Percentiles rank a stretch among this genome's conserved stretches.
Evolutionary conservation across 2,888 invertebrate genomes (phyloP).

Genomic region (Lamproptera curius): DNA sequence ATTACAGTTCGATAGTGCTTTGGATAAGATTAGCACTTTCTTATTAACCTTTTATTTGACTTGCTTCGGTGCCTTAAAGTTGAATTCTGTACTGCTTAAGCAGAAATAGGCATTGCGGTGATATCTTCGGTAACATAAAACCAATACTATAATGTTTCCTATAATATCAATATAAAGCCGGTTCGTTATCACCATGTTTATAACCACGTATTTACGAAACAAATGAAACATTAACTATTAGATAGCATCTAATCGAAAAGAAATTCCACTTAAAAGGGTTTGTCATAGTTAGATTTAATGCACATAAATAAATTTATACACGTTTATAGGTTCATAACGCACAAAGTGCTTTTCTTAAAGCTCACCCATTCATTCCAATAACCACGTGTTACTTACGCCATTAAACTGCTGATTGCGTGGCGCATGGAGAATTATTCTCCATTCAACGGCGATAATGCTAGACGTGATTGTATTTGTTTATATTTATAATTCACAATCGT

Average conservation of each 20-base stretch:
- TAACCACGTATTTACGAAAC: too few species aligned
- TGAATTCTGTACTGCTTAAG: too few species aligned
- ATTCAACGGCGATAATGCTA: conserved; percentile 23
- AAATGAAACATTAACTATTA: too few species aligned
- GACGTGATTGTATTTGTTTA: conserved; percentile 23
- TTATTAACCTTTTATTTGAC: too few species aligned
- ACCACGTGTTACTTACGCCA: conserved; percentile 21
- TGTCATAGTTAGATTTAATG: background rate
- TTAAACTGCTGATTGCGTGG: conserved; percentile 22
- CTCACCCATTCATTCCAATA: conserved; percentile 29
- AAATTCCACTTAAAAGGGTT: background rate
- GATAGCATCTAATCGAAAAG: background rate
- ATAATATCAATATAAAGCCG: too few species aligned
- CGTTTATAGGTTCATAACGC: background rate
- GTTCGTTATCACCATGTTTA: too few species aligned
- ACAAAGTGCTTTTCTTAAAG: conserved; percentile 24
- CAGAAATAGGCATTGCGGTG: too few species aligned
- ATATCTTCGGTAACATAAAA: too few species aligned
- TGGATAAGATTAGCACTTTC: too few species aligned
- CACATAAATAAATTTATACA: conserved; percentile 3
- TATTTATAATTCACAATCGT: conserved; percentile 22
- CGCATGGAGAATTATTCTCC: conserved; percentile 24
- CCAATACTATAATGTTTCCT: too few species aligned
- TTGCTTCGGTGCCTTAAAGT: too few species aligned
- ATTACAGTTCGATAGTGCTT: too few species aligned